Evolutionary conservation across 2,797 vertebrate species (phyloP), one percentile per base, ranked within the genome.

Genomic region (Glyptemys insculpta): DNA sequence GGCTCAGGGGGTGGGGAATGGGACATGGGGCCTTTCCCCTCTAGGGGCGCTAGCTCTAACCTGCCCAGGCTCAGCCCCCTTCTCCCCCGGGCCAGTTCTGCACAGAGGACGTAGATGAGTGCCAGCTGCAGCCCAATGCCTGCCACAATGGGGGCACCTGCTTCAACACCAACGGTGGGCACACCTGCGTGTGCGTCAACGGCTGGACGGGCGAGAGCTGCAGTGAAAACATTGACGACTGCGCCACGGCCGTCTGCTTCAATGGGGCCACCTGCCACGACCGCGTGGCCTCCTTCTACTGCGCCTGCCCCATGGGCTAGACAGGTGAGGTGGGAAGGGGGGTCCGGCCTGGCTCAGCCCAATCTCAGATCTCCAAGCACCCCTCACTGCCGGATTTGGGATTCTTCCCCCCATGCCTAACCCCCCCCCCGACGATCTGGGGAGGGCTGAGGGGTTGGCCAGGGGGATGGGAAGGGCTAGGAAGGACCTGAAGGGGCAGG

Each of bases 81-180:
- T 44, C 72, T 4, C 15, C 89, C 10, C 5, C 87, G 99, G 99
- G 99, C 81, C 99, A 99, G 96, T 99, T 99, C 98, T 99, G 99
- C 94, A 99, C 98, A 0, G 99, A 99, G 96, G 99, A 99, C 2
- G 99, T 99, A 91, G 99, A 99, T 2, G 99, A 99, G 94, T 99
- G 99, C 90, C 99, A 99, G 47, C 99, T 99, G 98, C 99, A 99
- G 94, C 99, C 99, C 79, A 99, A 99, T 0, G 99, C 99, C 54
- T 99, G 99, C 95, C 99, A 99, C 96, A 99, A 99, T 2, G 99
- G 99, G 1, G 99, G 99, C 21, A 99, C 99, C n/a, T 99, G 99
- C 97, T 99, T 99, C 96, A 99, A 99, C 97, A 99, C 98, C 5
- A 98, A 98, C 2, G 99, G 99, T 2, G 98, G 99, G 18, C 99